A percentile compares a stretch with the other conserved stretches of the same genome.
These are phyloP conservation scores for Enteromius unitaeniatus DNA, from an alignment of 2,797 vertebrate species.

Conservation along the genomic window DNA sequence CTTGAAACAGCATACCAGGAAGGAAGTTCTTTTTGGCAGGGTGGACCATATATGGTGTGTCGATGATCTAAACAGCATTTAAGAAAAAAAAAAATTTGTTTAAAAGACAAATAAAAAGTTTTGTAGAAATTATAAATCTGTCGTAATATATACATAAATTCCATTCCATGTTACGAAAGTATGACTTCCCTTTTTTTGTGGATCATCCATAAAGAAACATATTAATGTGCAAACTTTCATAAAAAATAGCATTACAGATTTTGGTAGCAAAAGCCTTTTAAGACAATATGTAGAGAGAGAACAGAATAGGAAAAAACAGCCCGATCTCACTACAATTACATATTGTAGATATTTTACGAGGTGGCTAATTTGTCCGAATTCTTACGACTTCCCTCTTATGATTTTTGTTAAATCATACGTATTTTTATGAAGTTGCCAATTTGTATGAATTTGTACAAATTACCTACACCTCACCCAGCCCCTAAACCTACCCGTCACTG, in stretches of 20 bases:
- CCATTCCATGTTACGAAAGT: background rate
- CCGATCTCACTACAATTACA: no score
- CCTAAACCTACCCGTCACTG: no score
- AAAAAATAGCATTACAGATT: background rate
- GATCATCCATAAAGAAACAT: background rate
- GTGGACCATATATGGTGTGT: conserved; percentile 91
- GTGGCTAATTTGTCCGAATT: no score
- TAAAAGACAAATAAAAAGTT: no score
- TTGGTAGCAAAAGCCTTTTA: background rate
- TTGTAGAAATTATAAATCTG: background rate
- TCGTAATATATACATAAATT: background rate
- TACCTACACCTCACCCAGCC: no score
- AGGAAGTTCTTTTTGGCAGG: conserved; percentile 88
- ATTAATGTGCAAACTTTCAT: background rate
- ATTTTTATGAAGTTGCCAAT: no score
- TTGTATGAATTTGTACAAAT: no score
- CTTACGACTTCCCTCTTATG: no score
- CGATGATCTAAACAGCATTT: conserved; percentile 83
- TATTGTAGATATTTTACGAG: no score
- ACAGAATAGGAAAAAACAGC: background rate
- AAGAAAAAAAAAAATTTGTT: background rate
- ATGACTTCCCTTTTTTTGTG: background rate
- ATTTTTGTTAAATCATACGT: no score
- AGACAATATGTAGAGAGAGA: background rate
- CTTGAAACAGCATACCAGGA: conserved; percentile 87